A percentile compares a stretch with the other conserved stretches of the same genome.
Conservation (phyloP, 1,140 invertebrate genomes). For the Oedothorax gibbosus region DNA sequence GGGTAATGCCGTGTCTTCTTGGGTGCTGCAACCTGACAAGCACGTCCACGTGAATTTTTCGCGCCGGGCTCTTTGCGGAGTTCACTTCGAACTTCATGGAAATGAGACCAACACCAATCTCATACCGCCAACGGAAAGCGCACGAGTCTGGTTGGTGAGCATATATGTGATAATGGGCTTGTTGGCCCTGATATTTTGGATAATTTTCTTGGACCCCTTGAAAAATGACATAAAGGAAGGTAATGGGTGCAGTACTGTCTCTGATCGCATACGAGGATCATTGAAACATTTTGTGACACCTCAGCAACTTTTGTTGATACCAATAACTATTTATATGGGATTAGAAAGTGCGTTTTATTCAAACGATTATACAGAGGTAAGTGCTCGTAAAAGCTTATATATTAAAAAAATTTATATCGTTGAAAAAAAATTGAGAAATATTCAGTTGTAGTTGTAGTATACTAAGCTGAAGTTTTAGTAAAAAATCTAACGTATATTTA, state of each 20-base stretch:
- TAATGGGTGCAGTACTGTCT: constrained; percentile 75
- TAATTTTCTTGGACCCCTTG: constrained; percentile 72
- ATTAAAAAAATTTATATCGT: too few relatives aligned
- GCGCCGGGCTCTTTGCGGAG: not conserved
- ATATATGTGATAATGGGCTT: constrained; percentile 27
- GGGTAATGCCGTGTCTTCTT: constrained; percentile 21
- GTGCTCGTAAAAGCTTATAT: not conserved
- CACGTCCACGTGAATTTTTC: not conserved
- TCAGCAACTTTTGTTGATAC: constrained; percentile 92
- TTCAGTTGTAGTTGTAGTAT: too few relatives aligned
- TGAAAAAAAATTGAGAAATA: too few relatives aligned
- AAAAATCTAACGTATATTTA: too few relatives aligned
- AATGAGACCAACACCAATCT: constrained; percentile 19
- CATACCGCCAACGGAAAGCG: constrained; percentile 1
- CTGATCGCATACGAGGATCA: constrained; percentile 72
- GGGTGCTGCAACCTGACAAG: constrained; percentile 4
- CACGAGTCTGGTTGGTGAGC: constrained; percentile 2
- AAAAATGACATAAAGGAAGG: constrained; percentile 65
- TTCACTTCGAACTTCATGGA: not conserved
- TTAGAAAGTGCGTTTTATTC: constrained; percentile 97
- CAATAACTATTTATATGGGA: constrained; percentile 95
- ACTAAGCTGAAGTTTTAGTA: too few relatives aligned
- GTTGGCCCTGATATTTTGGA: not conserved
- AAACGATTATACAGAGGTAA: constrained; percentile 92
- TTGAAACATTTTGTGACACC: constrained; percentile 79